These are phyloP conservation scores for Lymantria monacha DNA, from an alignment of 2,888 invertebrate species.

Conservation along the genomic window DNA sequence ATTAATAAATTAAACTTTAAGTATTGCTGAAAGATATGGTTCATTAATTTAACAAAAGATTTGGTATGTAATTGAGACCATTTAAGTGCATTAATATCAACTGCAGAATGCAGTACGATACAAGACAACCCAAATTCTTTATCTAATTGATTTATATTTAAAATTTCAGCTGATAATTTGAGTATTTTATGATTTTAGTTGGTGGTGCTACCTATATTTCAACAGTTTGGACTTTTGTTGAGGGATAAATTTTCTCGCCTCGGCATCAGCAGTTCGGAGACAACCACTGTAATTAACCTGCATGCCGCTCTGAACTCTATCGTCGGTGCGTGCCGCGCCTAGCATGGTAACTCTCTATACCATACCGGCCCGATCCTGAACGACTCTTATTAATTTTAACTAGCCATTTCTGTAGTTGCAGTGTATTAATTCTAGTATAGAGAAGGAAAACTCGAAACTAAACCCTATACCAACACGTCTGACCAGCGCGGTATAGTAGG, in stretches of 20 bases:
- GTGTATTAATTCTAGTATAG: too few relatives aligned
- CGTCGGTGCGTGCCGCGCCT: constrained; percentile 84
- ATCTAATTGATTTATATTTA: too few relatives aligned
- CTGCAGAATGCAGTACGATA: too few relatives aligned
- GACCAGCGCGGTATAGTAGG: too few relatives aligned
- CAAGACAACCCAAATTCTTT: too few relatives aligned
- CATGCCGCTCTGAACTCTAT: constrained; percentile 87
- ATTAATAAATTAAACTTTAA: too few relatives aligned
- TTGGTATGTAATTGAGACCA: too few relatives aligned
- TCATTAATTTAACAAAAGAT: too few relatives aligned
- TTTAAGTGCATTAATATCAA: too few relatives aligned
- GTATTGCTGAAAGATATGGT: too few relatives aligned
- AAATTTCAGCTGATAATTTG: neutral
- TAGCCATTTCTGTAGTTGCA: neutral
- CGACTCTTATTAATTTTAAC: constrained; percentile 7
- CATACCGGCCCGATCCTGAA: constrained; percentile 48
- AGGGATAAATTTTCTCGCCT: constrained; percentile 83
- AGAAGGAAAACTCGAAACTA: too few relatives aligned
- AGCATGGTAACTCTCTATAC: constrained; percentile 73
- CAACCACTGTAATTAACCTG: constrained; percentile 87
- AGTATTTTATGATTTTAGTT: constrained; percentile 73
- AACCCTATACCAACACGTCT: too few relatives aligned
- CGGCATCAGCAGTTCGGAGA: constrained; percentile 85
- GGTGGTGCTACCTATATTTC: constrained; percentile 84
- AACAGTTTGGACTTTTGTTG: constrained; percentile 88